These are phyloP conservation scores for Charina bottae DNA, from an alignment of 2,113 vertebrate genomes.

Conservation along the genomic window DNA sequence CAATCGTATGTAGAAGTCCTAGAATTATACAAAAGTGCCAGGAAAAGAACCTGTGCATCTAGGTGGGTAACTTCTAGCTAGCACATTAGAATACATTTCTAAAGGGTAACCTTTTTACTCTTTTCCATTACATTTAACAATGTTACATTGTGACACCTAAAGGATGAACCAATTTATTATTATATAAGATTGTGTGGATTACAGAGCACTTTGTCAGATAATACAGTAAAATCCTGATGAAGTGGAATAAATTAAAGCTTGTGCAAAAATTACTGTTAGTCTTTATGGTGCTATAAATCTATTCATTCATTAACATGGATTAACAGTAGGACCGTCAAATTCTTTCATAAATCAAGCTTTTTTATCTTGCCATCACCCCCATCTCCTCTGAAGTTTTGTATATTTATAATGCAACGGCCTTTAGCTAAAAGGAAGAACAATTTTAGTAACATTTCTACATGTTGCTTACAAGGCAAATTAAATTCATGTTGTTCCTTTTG, in stretches of 20 bases:
- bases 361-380: not conserved
- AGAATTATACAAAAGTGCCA: not conserved
- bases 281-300: not conserved
- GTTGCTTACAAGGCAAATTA: not conserved
- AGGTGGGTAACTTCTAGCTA: not conserved
- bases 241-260: not conserved
- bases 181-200: not conserved
- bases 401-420: not conserved
- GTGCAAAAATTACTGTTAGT: not conserved
- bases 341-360: not conserved
- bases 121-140: not conserved
- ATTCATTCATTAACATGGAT: not conserved
- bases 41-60: not conserved
- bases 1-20: not conserved
- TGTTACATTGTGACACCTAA: not conserved
- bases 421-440: not conserved
- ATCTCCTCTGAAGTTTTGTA: not conserved
- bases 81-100: not conserved
- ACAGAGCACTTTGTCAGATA: not conserved
- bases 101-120: not conserved
- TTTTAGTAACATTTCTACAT: not conserved
- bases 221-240: not conserved
- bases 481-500: not conserved
- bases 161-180: not conserved
- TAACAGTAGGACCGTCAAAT: not conserved